Conservation (phyloP, 2,888 invertebrate species). For the Ctena decussata region DNA sequence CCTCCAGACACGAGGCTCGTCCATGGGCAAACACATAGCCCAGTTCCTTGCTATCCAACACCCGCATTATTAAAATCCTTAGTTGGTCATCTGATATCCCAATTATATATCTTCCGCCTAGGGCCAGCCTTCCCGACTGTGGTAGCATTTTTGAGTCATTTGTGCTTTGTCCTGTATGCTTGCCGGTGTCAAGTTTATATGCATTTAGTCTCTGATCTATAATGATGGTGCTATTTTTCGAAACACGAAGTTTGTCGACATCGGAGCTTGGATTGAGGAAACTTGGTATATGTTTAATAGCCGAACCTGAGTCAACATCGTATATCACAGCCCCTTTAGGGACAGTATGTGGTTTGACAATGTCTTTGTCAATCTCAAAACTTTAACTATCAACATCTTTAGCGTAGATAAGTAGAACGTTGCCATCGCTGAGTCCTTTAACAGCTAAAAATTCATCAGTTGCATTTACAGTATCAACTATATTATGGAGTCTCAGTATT, state of each 20-base stretch:
- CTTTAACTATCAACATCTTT: slow-evolving; percentile 65
- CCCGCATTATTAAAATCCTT: slow-evolving; percentile 72
- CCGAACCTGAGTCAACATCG: slow-evolving; percentile 68
- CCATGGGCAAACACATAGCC: slow-evolving; percentile 79
- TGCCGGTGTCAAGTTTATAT: slow-evolving; percentile 56
- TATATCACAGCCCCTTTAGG: slow-evolving; percentile 77
- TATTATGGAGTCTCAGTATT: slow-evolving; percentile 63
- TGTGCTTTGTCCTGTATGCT: neutral
- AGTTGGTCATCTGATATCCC: slow-evolving; percentile 70
- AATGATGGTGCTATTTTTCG: slow-evolving; percentile 62
- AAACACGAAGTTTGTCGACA: slow-evolving; percentile 60
- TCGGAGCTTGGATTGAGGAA: slow-evolving; percentile 68
- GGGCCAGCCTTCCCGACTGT: slow-evolving; percentile 59
- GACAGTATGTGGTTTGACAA: slow-evolving; percentile 62
- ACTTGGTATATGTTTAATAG: slow-evolving; percentile 68
- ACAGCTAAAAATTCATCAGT: slow-evolving; percentile 73
- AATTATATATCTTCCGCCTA: slow-evolving; percentile 79
- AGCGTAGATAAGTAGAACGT: slow-evolving; percentile 73
- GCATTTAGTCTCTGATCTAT: slow-evolving; percentile 73
- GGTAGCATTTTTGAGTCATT: slow-evolving; percentile 46
- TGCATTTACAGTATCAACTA: slow-evolving; percentile 63
- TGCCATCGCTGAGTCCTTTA: slow-evolving; percentile 54
- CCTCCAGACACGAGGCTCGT: slow-evolving; percentile 70
- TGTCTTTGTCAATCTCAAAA: slow-evolving; percentile 70
- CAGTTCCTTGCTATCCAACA: slow-evolving; percentile 66